Base-by-base conservation (phyloP, 2,888 invertebrate genomes). In the Tethea ocularis region DNA sequence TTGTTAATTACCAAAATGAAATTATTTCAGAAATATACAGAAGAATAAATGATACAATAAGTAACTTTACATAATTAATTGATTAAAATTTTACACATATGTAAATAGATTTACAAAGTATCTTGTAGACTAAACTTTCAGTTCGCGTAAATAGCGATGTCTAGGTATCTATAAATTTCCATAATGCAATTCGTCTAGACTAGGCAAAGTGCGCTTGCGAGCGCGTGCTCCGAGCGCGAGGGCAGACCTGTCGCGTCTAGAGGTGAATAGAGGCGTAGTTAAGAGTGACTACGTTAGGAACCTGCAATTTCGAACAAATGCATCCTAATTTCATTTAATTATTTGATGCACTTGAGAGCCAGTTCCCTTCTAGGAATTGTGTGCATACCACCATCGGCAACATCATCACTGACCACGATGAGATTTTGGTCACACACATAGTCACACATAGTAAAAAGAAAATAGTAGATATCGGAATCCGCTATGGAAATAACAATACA, bases 131-230 rank as follows among this genome's bases (percentile, higher is more conserved):
- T 72, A 68, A 77, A 75, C 74, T 78, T 74, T 77, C 74, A 68
- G 77, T 77, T 77, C 69, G 75, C 80, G 73, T 80, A 82, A 83
- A 83, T 82, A 82, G 78, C 54, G 33, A 72, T 70, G 80, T 80
- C 82, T 86, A 85, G 80, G 80, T 80, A 76, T 15, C 24, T 78
- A 78, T 83, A 81, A 80, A 89, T 91, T 90, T 84, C 84, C 88
- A 91, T 92, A 91, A 91, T 91, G 88, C 90, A 91, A 91, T 90
- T 89, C 90, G 91, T 91, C 91, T 91, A 91, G 90, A 89, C 90
- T 81, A 84, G 87, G 83, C 85, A 76, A 81, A 85, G 86, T 86
- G 83, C 78, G 82, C 82, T 77, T 77, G 79, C 71, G 72, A 72
- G 74, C 81, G 82, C 80, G 74, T 68, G 80, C 76, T 72, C 75